Conservation (phyloP, 2,888 invertebrate species). For the Chloromyia formosa region DNA sequence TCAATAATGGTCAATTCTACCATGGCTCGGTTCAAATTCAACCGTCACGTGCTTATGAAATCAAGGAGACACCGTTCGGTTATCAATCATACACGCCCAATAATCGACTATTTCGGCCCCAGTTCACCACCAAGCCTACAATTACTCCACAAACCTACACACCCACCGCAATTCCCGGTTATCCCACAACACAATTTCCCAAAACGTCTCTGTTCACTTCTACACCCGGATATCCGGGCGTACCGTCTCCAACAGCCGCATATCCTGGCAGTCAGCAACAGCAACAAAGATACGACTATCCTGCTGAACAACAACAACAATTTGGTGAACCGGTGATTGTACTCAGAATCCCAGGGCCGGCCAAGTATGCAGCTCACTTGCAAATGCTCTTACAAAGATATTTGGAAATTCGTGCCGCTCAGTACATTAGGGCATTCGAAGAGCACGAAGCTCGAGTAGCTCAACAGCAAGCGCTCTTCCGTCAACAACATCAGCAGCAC, state of each 20-base stretch:
- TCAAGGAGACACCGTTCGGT: conserved; percentile 53
- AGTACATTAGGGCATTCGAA: conserved; percentile 60
- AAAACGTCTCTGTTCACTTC: conserved; percentile 40
- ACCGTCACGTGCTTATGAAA: conserved; percentile 68
- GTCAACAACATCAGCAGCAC: conserved; percentile 27
- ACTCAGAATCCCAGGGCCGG: conserved; percentile 61
- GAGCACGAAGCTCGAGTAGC: conserved; percentile 59
- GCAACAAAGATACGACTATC: conserved; percentile 1
- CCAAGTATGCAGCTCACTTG: conserved; percentile 62
- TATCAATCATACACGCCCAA: conserved; percentile 37
- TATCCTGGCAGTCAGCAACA: background rate
- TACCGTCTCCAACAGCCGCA: conserved; percentile 22
- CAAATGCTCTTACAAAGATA: conserved; percentile 62
- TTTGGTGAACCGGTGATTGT: conserved; percentile 62
- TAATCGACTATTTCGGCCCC: conserved; percentile 29
- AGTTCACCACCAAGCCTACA: conserved; percentile 33
- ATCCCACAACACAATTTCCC: conserved; percentile 42
- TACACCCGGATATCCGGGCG: background rate
- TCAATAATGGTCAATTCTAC: background rate
- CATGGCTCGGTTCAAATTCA: conserved; percentile 59
- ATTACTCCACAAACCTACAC: background rate
- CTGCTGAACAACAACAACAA: conserved; percentile 37
- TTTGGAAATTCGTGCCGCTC: conserved; percentile 62
- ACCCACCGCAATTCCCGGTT: conserved; percentile 2
- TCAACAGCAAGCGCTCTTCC: conserved; percentile 52